Conservation (phyloP, 2,888 invertebrate genomes). For the Nipponacmea schrenckii region DNA sequence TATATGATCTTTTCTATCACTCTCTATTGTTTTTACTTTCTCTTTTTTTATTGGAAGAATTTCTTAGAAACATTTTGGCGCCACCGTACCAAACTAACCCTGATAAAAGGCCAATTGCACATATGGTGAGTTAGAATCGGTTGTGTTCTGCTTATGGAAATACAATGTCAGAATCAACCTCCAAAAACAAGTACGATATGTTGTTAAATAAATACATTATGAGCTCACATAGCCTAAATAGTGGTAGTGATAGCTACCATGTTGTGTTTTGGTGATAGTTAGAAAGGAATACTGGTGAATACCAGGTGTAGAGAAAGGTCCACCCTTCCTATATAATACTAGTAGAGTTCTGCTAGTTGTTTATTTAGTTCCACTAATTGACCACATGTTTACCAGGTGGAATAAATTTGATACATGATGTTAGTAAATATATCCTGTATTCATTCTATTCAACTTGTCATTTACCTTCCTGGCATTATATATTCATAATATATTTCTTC, state of each 20-base stretch:
- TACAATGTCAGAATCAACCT: constrained; percentile 21
- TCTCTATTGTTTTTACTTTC: constrained; percentile 12
- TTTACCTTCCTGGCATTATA: no score
- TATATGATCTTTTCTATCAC: constrained; percentile 11
- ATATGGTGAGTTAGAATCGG: neutral
- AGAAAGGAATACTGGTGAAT: neutral
- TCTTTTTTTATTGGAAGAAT: neutral
- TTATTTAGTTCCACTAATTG: constrained; percentile 3
- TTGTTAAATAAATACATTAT: constrained; percentile 25
- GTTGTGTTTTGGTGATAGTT: constrained; percentile 12
- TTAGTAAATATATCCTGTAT: no score
- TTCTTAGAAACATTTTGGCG: neutral
- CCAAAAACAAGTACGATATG: constrained; percentile 24
- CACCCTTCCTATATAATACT: constrained; percentile 14
- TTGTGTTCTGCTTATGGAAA: constrained; percentile 14
- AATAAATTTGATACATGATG: neutral
- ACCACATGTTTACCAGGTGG: constrained; percentile 4
- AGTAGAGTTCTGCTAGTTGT: neutral
- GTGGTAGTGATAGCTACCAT: constrained; percentile 12
- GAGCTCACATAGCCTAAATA: constrained; percentile 18
- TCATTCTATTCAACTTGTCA: no score
- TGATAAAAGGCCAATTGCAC: constrained; percentile 5
- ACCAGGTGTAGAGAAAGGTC: neutral
- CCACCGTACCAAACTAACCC: constrained; percentile 10
- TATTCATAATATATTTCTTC: no score